A percentile compares a stretch with the other conserved stretches of the same genome.
Conservation (phyloP, 2,888 invertebrate species). For the Saturnia japonica region DNA sequence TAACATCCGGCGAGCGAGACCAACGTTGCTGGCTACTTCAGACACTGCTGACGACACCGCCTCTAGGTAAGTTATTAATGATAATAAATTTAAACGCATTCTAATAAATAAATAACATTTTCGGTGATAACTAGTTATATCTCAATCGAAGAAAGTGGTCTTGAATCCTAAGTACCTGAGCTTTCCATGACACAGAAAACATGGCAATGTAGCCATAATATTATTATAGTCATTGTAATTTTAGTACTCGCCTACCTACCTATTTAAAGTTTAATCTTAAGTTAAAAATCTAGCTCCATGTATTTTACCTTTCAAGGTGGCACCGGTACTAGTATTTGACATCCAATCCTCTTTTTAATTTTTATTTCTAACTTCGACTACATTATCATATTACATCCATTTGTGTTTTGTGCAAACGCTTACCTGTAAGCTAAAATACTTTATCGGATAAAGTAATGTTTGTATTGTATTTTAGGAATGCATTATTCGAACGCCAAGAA, state of each 20-base stretch:
- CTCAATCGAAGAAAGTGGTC: background rate
- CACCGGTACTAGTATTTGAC: background rate
- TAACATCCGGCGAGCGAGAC: slow-evolving; percentile 86
- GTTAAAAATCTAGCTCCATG: too few species aligned
- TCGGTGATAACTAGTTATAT: background rate
- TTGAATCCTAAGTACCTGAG: background rate
- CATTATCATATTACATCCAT: background rate
- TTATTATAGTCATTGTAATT: too few species aligned
- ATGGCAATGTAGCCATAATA: too few species aligned
- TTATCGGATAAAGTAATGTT: too few species aligned
- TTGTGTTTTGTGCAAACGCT: background rate
- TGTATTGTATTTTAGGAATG: slow-evolving; percentile 55
- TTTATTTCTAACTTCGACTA: background rate
- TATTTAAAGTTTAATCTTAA: too few species aligned
- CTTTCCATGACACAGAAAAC: too few species aligned
- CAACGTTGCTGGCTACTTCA: slow-evolving; percentile 59
- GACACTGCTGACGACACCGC: slow-evolving; percentile 67
- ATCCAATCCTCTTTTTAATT: background rate
- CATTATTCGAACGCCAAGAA: slow-evolving; percentile 68
- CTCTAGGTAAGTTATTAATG: slow-evolving; percentile 50
- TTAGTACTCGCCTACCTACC: too few species aligned
- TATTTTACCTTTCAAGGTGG: background rate
- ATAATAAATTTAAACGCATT: background rate
- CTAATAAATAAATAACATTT: background rate
- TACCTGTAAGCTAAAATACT: background rate